Conservation (phyloP, 2,888 invertebrate genomes). For the Matsumyia berberina region DNA sequence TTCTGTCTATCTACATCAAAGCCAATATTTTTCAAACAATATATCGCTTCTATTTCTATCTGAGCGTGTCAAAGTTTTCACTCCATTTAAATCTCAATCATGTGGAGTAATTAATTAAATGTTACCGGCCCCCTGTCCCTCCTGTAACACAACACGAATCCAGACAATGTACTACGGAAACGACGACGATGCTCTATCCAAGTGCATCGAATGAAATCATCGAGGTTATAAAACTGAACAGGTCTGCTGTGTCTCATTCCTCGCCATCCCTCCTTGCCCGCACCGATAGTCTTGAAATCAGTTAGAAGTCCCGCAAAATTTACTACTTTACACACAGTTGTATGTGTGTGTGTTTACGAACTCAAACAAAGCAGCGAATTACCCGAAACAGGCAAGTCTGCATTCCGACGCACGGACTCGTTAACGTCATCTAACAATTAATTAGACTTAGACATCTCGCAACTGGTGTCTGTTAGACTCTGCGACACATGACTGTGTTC, state of each 20-base stretch:
- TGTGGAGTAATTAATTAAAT: slow-evolving; percentile 44
- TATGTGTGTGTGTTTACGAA: background rate
- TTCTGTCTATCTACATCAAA: background rate
- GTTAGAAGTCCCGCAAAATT: slow-evolving; percentile 36
- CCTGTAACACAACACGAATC: slow-evolving; percentile 3
- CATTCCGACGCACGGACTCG: slow-evolving; percentile 60
- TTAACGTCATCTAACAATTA: slow-evolving; percentile 72
- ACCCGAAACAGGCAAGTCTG: slow-evolving; percentile 41
- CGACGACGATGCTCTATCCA: slow-evolving; percentile 29
- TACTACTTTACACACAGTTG: background rate
- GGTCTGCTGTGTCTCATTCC: no score
- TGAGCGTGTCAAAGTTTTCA: slow-evolving; percentile 59
- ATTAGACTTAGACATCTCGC: slow-evolving; percentile 65
- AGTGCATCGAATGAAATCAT: slow-evolving; percentile 48
- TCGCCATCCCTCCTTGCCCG: background rate
- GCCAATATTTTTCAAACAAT: background rate
- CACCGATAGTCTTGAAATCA: slow-evolving; percentile 12
- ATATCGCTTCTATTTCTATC: background rate
- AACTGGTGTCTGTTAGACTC: slow-evolving; percentile 62
- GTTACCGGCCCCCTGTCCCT: background rate
- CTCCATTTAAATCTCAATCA: slow-evolving; percentile 62
- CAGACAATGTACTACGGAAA: slow-evolving; percentile 39
- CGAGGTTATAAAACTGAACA: slow-evolving; percentile 30
- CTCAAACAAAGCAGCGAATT: background rate
- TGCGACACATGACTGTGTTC: slow-evolving; percentile 48